Conservation (phyloP, 1,140 invertebrate genomes). For the Parapsyche elsis region DNA sequence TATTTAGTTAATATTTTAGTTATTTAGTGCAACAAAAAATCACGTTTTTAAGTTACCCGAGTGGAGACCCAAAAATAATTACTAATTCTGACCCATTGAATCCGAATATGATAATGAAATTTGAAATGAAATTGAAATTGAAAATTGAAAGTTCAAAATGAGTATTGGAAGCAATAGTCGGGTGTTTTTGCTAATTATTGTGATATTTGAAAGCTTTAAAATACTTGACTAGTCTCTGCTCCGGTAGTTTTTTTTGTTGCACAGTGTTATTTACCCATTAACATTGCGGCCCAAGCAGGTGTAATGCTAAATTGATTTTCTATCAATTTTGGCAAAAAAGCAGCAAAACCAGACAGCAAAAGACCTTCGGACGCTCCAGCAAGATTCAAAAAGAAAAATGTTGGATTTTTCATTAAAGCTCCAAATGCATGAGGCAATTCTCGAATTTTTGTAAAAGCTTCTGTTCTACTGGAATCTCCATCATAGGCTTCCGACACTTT, state of each 20-base stretch:
- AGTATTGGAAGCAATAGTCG: too few relatives aligned
- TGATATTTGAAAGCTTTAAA: too few relatives aligned
- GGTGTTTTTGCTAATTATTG: too few relatives aligned
- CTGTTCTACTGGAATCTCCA: slow-evolving; percentile 63
- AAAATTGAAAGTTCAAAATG: too few relatives aligned
- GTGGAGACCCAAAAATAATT: too few relatives aligned
- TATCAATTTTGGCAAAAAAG: slow-evolving; percentile 85
- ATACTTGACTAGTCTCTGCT: too few relatives aligned
- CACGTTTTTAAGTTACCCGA: too few relatives aligned
- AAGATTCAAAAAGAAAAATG: slow-evolving; percentile 83
- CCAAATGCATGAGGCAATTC: slow-evolving; percentile 76
- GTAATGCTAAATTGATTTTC: slow-evolving; percentile 85
- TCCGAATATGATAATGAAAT: too few relatives aligned
- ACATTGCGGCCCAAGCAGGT: slow-evolving; percentile 76
- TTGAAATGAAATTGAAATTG: too few relatives aligned
- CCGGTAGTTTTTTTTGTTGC: too few relatives aligned
- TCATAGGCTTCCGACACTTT: slow-evolving; percentile 78
- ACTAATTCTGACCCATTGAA: too few relatives aligned
- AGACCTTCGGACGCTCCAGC: slow-evolving; percentile 83
- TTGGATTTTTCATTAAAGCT: slow-evolving; percentile 77
- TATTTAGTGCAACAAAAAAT: slow-evolving; percentile 50
- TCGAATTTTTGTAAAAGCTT: slow-evolving; percentile 71
- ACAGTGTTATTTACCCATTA: too few relatives aligned
- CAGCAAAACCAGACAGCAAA: slow-evolving; percentile 82
- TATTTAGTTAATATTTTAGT: not conserved